Evolutionary conservation across 1,140 invertebrate species (phyloP), one percentile per base, ranked within the genome.

Genomic region (Leguminivora glycinivorella): DNA sequence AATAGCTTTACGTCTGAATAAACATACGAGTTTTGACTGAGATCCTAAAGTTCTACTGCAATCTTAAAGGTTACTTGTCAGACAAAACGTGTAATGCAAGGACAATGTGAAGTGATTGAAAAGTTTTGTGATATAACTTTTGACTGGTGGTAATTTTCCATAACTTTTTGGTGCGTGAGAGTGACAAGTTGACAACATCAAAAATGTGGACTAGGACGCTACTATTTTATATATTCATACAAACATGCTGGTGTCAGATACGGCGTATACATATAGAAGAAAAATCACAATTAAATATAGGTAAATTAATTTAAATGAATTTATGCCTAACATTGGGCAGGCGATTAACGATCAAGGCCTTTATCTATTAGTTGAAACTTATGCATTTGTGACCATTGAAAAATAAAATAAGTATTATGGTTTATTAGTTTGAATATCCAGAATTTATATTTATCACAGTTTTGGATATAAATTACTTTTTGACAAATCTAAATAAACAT

Each of bases 1-100:
- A 34, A 63, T 63, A 63, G 14, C n/a, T 63, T 63, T 31, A 29
- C 12, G 29, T 63, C 17, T 31, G 26, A 52, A 52, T 52, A 52
- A 10, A 17, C 1, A 22, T 52, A 9, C 2, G 1, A 47, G 43
- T 17, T 6, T 10, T 22, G 6, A n/a, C 40, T 7, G 40, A 43
- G n/a, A 6, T 43, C 4, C 17, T n/a, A 52, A 52, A 0, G 17
- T 52, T 10, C 6, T 7, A 17, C 12, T 17, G 47, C 14, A n/a
- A n/a, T n/a, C n/a, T n/a, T n/a, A n/a, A n/a, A n/a, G n/a, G n/a
- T n/a, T n/a, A 52, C 7, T 10, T n/a, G 47, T 22, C 5, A 5
- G 14, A 10, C 5, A 2, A 2, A 52, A 52, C 7, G 19, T 52
- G 19, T 52, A 4, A 7, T 19, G 7, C 10, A 5, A 9, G 17